Conservation (phyloP, 2,888 invertebrate species). For the Nasonia oneida region DNA sequence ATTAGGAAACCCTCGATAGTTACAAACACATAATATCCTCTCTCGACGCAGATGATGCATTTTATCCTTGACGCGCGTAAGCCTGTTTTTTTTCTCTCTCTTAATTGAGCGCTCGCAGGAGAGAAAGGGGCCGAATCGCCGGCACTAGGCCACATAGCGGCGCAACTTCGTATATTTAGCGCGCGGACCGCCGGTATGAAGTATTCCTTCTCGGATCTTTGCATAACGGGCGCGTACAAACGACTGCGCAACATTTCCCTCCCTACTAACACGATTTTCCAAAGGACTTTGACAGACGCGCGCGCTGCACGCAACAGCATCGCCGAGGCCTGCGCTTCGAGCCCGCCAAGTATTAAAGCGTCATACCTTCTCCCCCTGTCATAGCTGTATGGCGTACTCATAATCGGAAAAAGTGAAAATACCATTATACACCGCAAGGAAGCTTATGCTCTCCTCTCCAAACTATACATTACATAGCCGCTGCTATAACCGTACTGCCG, state of each 20-base stretch:
- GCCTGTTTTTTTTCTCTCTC: not conserved
- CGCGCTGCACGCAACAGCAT: not conserved
- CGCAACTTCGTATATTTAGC: not conserved
- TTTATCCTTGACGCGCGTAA: not conserved
- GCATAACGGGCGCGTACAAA: slow-evolving; percentile 41
- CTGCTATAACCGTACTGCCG: slow-evolving; percentile 5
- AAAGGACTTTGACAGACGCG: slow-evolving; percentile 30
- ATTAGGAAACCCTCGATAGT: not conserved
- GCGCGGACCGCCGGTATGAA: not conserved
- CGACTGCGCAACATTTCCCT: slow-evolving; percentile 42
- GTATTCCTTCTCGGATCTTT: slow-evolving; percentile 36
- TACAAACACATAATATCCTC: not conserved
- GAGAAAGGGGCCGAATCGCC: not conserved
- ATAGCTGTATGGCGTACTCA: not conserved
- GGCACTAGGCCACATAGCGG: not conserved
- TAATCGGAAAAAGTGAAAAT: slow-evolving; percentile 60
- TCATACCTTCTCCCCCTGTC: not conserved
- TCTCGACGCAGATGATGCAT: not conserved
- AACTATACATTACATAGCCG: slow-evolving; percentile 43
- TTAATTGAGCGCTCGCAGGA: not conserved
- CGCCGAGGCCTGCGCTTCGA: not conserved
- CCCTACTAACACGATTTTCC: slow-evolving; percentile 2
- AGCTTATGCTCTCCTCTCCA: slow-evolving; percentile 6
- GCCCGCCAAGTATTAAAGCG: slow-evolving; percentile 14
- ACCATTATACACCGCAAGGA: slow-evolving; percentile 48